These are phyloP conservation scores for Eucera pruinosa DNA, from an alignment of 2,888 invertebrate species.

Conservation along the genomic window DNA sequence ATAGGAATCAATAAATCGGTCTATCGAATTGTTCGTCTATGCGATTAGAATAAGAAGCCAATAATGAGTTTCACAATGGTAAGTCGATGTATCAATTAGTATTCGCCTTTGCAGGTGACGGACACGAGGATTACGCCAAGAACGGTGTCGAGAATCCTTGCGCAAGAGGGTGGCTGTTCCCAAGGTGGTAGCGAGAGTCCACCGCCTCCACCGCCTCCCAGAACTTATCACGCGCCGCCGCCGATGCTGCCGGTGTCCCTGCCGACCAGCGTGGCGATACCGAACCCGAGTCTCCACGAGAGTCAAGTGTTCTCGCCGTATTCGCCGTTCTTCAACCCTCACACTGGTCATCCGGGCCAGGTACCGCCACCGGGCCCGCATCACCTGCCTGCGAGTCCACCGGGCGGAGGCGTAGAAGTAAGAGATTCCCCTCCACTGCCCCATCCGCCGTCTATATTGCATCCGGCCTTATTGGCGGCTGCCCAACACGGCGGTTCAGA, in stretches of 20 bases:
- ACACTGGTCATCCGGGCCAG: slow-evolving; percentile 81
- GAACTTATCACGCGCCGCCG: slow-evolving; percentile 90
- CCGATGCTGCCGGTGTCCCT: slow-evolving; percentile 95
- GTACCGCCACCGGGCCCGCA: slow-evolving; percentile 83
- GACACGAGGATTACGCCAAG: slow-evolving; percentile 96
- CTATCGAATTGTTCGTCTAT: no score
- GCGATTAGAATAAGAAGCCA: no score
- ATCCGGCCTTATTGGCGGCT: slow-evolving; percentile 93
- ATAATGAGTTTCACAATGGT: slow-evolving; percentile 39
- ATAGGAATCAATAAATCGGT: no score
- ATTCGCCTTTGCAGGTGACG: slow-evolving; percentile 86
- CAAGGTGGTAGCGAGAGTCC: slow-evolving; percentile 86
- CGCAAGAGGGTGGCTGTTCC: slow-evolving; percentile 91
- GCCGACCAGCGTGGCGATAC: slow-evolving; percentile 98
- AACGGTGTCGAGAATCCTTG: slow-evolving; percentile 94
- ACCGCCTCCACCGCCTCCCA: slow-evolving; percentile 86
- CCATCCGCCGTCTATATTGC: slow-evolving; percentile 93
- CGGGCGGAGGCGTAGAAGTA: slow-evolving; percentile 88
- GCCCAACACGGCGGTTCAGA: slow-evolving; percentile 93
- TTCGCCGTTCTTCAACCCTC: slow-evolving; percentile 92
- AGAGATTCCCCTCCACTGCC: slow-evolving; percentile 93
- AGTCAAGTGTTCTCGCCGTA: slow-evolving; percentile 97
- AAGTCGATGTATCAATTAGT: slow-evolving; percentile 61
- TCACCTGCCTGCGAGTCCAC: slow-evolving; percentile 86
- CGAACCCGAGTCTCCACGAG: slow-evolving; percentile 97